Conservation (phyloP, 2,797 vertebrate genomes). For the Ctenosaura bakeri region DNA sequence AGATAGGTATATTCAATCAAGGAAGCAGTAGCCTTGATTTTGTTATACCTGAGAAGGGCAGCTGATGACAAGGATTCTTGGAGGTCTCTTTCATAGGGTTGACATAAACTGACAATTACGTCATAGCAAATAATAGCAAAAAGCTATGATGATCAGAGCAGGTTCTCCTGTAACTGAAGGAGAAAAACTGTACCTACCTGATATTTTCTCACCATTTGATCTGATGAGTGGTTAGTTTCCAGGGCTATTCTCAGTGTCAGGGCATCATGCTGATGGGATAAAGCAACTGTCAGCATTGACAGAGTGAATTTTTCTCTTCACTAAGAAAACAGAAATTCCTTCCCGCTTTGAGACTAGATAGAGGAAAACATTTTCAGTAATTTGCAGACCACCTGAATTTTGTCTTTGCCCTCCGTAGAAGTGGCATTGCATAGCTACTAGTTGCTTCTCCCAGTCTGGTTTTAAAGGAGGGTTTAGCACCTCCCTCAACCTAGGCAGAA, state of each 20-base stretch:
- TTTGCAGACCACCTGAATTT: neutral
- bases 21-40: too few relatives aligned
- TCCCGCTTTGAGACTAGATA: neutral
- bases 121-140: too few relatives aligned
- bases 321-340: neutral
- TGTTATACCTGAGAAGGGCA: too few relatives aligned
- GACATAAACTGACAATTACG: too few relatives aligned
- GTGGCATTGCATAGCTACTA: neutral
- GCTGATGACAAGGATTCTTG: too few relatives aligned
- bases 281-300: neutral
- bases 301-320: neutral
- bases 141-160: too few relatives aligned
- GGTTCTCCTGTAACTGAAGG: too few relatives aligned
- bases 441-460: neutral
- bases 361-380: neutral
- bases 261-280: neutral
- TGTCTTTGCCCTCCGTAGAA: neutral
- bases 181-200: neutral
- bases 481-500: neutral
- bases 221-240: neutral
- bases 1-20: too few relatives aligned
- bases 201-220: neutral
- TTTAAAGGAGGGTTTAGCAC: neutral
- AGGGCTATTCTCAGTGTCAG: neutral
- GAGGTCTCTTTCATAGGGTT: too few relatives aligned